These are phyloP conservation scores for Globodera rostochiensis DNA, from an alignment of 1,140 invertebrate genomes.

Conservation along the genomic window DNA sequence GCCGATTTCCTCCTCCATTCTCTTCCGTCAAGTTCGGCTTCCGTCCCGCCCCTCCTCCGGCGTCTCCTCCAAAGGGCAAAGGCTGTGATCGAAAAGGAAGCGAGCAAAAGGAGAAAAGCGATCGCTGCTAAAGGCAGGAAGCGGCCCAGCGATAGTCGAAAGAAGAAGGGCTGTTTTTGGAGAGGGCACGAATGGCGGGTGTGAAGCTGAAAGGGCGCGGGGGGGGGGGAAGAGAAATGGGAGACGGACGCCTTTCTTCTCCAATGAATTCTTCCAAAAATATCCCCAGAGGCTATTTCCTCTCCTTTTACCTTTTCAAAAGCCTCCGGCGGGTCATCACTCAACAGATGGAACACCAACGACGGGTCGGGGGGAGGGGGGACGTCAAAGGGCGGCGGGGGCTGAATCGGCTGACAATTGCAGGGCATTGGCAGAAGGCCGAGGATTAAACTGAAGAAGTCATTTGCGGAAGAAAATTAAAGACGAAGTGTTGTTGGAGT, in stretches of 20 bases:
- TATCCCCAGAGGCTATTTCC: background rate
- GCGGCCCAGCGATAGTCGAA: background rate
- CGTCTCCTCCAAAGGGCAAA: background rate
- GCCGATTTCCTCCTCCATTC: background rate
- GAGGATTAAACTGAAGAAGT: constrained; percentile 11
- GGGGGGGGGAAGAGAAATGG: background rate
- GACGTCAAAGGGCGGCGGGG: constrained; percentile 30
- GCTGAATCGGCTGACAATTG: constrained; percentile 6
- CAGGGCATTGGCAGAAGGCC: constrained; percentile 11
- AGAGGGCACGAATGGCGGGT: constrained; percentile 1
- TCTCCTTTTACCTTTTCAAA: constrained; percentile 15
- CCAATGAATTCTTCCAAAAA: background rate
- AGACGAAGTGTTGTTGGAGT: background rate
- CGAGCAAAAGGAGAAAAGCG: background rate
- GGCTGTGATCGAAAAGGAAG: background rate
- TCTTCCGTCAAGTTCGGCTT: background rate
- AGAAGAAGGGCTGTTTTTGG: background rate
- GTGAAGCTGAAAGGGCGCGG: background rate
- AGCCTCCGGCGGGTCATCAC: constrained; percentile 18
- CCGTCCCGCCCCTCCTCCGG: background rate
- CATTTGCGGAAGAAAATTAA: constrained; percentile 2
- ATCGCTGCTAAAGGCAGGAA: background rate
- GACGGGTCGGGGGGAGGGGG: constrained; percentile 34
- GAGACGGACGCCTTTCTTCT: background rate
- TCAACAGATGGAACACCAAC: constrained; percentile 28